Evolutionary conservation across 2,888 invertebrate genomes (phyloP), one percentile per base, ranked within the genome.

Genomic region (Aphidius colemani): DNA sequence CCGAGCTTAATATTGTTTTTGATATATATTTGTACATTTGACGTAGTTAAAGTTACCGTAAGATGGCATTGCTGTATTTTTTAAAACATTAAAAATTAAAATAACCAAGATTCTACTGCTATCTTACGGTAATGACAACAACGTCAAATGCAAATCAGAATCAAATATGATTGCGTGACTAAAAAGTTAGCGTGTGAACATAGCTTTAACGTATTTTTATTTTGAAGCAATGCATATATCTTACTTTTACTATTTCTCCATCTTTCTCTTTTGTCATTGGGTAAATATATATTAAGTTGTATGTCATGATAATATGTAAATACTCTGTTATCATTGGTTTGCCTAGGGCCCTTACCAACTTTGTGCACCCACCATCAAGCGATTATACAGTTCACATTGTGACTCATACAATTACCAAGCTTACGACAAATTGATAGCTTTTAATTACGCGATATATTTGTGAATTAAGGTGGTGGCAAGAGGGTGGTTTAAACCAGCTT

Each of bases 371-470:
- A 57, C 30, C 30, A 30, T 65, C 61, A 66, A 70, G 68, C 77
- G 78, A 79, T 80, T 80, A 81, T 80, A 78, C 78, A 71, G 69
- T 71, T 72, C 75, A 78, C 76, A 76, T 76, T 75, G 77, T 79
- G 79, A 79, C 76, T 79, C 78, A 71, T 75, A 77, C 79, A 81
- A 80, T 81, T 80, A 80, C 79, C 77, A 73, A 72, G 75, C 75
- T 81, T 78, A 80, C 78, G 78, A 79, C 77, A 74, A 78, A 79
- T 80, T 80, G 79, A 79, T 80, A 77, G 76, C 76, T 78, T 80
- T 80, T 79, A 80, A 80, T 81, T 79, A 78, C 75, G 71, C 70
- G 59, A 69, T 71, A 74, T 74, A 73, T 69, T 61, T 61, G n/a
- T 40, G 69, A 74, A 77, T 75, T 76, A 77, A 75, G 74, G 76